Percentiles rank a stretch among this genome's conserved stretches.
These are phyloP conservation scores for Noctua comes DNA, from an alignment of 2,888 invertebrate species.

Conservation along the genomic window DNA sequence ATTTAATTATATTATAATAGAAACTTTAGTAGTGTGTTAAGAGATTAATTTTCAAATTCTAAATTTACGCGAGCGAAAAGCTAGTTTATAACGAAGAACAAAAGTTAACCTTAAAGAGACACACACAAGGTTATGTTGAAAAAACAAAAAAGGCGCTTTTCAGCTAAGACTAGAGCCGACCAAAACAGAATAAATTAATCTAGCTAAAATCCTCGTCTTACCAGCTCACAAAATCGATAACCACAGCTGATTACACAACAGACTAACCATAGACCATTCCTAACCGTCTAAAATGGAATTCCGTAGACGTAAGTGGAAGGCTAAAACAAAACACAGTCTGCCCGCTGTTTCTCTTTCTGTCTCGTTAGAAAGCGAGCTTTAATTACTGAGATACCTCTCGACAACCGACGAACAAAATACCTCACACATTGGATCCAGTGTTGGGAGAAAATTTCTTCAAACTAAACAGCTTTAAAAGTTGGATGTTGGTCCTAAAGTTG, in stretches of 20 bases:
- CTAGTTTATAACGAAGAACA: background rate
- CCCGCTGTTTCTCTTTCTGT: constrained; percentile 18
- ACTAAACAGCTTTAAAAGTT: background rate
- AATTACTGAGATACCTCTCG: constrained; percentile 52
- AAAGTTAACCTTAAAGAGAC: background rate
- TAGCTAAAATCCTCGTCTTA: constrained; percentile 28
- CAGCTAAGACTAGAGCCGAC: background rate
- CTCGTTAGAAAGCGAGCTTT: constrained; percentile 48
- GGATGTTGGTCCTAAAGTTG: constrained; percentile 15
- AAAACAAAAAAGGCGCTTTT: background rate
- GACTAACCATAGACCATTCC: background rate
- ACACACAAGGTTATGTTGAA: constrained; percentile 1
- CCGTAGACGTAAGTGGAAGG: constrained; percentile 12
- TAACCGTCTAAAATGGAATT: constrained; percentile 21
- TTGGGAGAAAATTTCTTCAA: constrained; percentile 2
- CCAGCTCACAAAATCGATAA: constrained; percentile 32
- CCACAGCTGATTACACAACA: constrained; percentile 19
- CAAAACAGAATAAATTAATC: constrained; percentile 49
- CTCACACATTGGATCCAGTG: constrained; percentile 28
- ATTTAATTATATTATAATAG: too few species aligned
- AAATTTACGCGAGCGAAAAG: too few species aligned
- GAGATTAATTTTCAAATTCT: too few species aligned
- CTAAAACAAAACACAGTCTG: constrained; percentile 32
- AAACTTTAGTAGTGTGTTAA: too few species aligned
- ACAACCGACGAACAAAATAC: constrained; percentile 20